Evolutionary conservation across 2,888 invertebrate species (phyloP), one percentile per base, ranked within the genome.

Genomic region (Barypeithes pellucidus): DNA sequence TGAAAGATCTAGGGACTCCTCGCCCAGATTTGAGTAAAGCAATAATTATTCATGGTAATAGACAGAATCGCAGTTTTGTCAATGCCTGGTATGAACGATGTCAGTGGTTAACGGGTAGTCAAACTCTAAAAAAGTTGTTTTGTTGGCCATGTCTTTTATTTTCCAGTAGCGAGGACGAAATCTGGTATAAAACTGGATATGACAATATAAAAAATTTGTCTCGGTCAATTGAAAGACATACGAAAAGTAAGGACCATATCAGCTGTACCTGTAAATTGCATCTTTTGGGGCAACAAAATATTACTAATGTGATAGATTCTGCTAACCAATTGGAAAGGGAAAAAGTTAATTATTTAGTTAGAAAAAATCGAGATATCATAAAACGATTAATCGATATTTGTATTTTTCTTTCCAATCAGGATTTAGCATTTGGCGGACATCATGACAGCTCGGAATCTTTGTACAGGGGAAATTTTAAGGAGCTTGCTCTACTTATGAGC

Each of bases 351-450:
- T 39, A 62, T 9, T 9, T 3, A 62, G 61, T 69, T 9, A n/a
- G 43, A 52, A 50, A 52, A 39, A 72, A 72, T 67, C 39, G 60
- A 2, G 39, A 39, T 20, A 62, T 62, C 12, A 18, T 62, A 62
- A 41, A 67, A 57, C 39, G 16, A 33, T 60, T 72, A 59, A 59
- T 60, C 50, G 52, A 59, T 39, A 45, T 60, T n/a, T 50, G 39
- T 11, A 36, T 57, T 22, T 60, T 45, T 12, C 41, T 66, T 20
- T 18, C 14, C 0, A 39, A 20, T 14, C 67, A 67, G 36, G 62
- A 67, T 54, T 22, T 61, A 20, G 18, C 54, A 16, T 68, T 73
- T 47, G 14, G 73, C 2, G 73, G 63, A 1, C 68, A 73, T 52
- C 24, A 73, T 57, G 68, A 73, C 57, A 41, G 11, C 12, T 14